Evolutionary conservation across 2,113 vertebrate genomes (phyloP).

Genomic region (Heliornis fulica): DNA sequence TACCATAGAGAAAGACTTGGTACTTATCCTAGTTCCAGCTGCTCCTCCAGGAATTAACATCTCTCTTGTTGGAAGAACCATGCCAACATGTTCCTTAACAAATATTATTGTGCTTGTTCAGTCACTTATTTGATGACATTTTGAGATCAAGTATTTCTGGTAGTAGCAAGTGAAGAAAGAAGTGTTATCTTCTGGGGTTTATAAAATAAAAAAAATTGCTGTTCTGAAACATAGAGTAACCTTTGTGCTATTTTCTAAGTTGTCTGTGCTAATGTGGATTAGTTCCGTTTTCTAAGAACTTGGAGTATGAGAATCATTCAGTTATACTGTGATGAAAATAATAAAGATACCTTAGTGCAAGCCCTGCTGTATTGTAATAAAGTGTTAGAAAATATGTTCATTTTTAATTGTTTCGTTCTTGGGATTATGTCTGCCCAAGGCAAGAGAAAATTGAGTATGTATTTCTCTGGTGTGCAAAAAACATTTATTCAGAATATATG

Average conservation of each 20-base stretch:
- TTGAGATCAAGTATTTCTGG: background rate
- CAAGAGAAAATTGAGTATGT: slow-evolving; percentile 19
- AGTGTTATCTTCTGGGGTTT: background rate
- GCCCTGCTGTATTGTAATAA: slow-evolving; percentile 10
- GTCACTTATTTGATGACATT: background rate
- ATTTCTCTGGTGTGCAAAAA: slow-evolving; percentile 26
- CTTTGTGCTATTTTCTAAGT: background rate
- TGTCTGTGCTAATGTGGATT: background rate
- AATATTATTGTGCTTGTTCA: background rate
- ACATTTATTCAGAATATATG: slow-evolving; percentile 35
- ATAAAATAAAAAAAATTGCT: background rate
- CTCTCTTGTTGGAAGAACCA: background rate
- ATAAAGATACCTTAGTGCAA: background rate
- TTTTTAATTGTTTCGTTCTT: slow-evolving; percentile 51
- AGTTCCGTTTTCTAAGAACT: background rate
- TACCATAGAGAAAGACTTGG: background rate
- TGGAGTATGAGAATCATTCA: background rate
- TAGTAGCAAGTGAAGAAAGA: background rate
- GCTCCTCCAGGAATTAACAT: background rate
- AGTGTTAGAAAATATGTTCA: slow-evolving; percentile 15
- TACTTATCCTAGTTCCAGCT: background rate
- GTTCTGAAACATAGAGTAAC: background rate
- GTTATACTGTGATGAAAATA: background rate
- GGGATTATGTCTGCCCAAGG: slow-evolving; percentile 12
- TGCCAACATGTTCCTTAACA: background rate